phyloP scores from a whole-genome alignment of 2,797 vertebrate species.

The Gorsachius magnificus region DNA sequence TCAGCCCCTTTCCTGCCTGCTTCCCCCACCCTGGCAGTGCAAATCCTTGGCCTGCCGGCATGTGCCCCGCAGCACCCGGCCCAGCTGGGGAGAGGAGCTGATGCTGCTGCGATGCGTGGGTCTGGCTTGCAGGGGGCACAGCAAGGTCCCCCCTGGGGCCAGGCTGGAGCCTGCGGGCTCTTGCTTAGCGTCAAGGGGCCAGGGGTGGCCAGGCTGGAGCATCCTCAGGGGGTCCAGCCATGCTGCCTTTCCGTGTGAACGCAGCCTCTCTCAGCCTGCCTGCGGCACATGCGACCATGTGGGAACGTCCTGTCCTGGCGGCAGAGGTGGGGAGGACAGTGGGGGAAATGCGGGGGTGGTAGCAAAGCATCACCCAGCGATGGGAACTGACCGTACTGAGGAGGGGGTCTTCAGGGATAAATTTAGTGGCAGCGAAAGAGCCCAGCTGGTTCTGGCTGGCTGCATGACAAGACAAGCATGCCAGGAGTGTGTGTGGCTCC shows the following conservation, averaged over 20 bases:
- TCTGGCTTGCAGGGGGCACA: neutral
- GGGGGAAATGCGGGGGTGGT: neutral
- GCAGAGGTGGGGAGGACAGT: neutral
- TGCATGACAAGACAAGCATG: fast-evolving
- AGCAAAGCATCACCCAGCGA: fast-evolving
- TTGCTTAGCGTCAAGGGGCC: fast-evolving
- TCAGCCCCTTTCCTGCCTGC: neutral
- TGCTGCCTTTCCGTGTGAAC: neutral
- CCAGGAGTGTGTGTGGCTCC: neutral
- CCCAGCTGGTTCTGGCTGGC: neutral
- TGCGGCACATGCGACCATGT: fast-evolving
- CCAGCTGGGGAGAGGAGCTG: neutral
- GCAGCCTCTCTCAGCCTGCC: neutral
- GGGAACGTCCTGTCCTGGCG: neutral
- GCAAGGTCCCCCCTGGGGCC: neutral
- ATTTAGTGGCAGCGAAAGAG: neutral
- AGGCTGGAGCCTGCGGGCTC: neutral
- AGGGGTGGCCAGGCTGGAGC: neutral
- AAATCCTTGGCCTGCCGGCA: neutral
- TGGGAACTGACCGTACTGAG: neutral
- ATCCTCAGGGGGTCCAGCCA: neutral
- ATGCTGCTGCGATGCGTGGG: fast-evolving
- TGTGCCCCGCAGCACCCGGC: fast-evolving
- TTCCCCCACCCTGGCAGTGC: neutral
- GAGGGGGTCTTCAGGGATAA: neutral